Evolutionary conservation across 64 coral and sea anemone genomes (phyloP).

Genomic region (Montipora cactus): DNA sequence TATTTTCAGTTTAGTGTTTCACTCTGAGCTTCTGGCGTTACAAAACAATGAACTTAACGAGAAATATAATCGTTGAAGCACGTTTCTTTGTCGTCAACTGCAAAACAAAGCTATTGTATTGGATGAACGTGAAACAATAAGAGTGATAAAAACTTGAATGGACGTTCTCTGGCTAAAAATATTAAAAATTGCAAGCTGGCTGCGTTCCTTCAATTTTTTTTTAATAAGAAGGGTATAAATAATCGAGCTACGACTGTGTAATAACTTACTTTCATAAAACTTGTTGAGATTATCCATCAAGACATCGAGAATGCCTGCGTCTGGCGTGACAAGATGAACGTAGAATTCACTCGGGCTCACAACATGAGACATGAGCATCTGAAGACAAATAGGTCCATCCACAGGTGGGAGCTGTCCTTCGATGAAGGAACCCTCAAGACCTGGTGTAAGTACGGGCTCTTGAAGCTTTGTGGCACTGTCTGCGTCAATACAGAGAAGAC

Average conservation of each 20-base stretch:
- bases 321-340: conserved; percentile 92
- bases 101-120: no score
- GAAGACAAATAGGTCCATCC: conserved; percentile 50
- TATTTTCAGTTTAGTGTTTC: no score
- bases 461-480: neutral
- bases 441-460: neutral
- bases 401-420: conserved; percentile 23
- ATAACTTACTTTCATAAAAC: conserved; percentile 49
- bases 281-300: conserved; percentile 81
- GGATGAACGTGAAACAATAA: no score
- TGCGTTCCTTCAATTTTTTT: no score
- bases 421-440: conserved; percentile 11
- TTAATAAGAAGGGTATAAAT: no score
- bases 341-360: conserved; percentile 90
- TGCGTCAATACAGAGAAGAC: neutral
- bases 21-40: no score
- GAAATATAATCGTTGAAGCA: no score
- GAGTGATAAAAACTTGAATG: no score
- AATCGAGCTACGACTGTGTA: neutral
- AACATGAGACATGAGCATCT: conserved; percentile 86
- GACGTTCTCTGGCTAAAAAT: no score
- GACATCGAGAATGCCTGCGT: conserved; percentile 74
- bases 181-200: no score
- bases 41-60: no score
- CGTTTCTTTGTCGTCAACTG: no score